phyloP scores from a whole-genome alignment of 2,113 vertebrate genomes.

The Cinclus mexicanus region DNA sequence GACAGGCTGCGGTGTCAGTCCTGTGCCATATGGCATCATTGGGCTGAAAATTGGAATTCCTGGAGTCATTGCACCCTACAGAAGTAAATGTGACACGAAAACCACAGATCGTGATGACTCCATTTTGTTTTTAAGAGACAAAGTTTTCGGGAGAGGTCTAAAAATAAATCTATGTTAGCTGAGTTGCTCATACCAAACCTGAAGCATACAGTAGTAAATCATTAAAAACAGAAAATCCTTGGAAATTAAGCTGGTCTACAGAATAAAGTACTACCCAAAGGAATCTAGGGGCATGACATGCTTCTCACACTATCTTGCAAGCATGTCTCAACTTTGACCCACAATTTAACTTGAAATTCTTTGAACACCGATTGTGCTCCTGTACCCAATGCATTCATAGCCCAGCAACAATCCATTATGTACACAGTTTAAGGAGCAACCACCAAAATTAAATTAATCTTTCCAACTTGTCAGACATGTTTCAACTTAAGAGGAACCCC shows the following conservation, averaged over 20 bases:
- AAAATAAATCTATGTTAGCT: background rate
- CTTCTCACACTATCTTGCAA: background rate
- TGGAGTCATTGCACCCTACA: constrained; percentile 93
- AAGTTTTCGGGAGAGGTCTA: background rate
- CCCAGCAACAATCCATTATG: background rate
- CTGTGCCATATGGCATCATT: constrained; percentile 97
- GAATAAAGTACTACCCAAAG: background rate
- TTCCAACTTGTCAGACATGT: background rate
- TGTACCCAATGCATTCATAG: background rate
- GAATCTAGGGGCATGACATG: background rate
- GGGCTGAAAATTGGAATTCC: constrained; percentile 93
- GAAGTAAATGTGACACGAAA: background rate
- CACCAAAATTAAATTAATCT: background rate
- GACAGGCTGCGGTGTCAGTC: constrained; percentile 95
- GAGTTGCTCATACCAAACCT: background rate
- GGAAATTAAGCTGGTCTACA: background rate
- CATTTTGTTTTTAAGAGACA: background rate
- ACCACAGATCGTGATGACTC: background rate
- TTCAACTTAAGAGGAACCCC: background rate
- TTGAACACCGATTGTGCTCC: background rate
- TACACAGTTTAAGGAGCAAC: background rate
- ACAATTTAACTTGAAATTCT: background rate
- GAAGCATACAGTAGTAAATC: background rate
- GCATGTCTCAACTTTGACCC: background rate
- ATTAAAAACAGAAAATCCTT: background rate